Base-by-base conservation (phyloP, 2,888 invertebrate species). In the Sinhomidia bicolor region DNA sequence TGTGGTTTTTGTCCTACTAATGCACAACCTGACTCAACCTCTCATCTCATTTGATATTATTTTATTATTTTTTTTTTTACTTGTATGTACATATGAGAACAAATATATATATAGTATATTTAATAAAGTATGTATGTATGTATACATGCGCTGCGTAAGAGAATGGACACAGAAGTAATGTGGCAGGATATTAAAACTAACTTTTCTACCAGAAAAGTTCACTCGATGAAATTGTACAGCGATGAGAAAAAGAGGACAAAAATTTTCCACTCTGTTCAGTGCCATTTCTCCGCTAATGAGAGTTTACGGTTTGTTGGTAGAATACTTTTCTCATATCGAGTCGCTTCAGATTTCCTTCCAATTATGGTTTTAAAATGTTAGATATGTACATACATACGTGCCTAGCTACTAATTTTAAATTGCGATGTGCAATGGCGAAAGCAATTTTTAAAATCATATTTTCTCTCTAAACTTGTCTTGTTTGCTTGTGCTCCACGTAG, bases 221-320 rank as follows among this genome's bases (percentile, higher is more conserved):
- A 44, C 14, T 47, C 23, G 44, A 9, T 29, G 17, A 44, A 44
- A 3, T 44, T 44, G 1, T 20, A 9, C 10, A 29, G 29, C n/a
- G n/a, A n/a, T n/a, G 65, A 29, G 12, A 4, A 47, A 71, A 47
- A 74, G 7, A 2, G 26, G 74, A 12, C 7, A 9, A 29, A 44
- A 74, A 74, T 44, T 74, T 74, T 26, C 26, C 17, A 4, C 23
- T 74, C 36, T 36, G 65, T 74, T 74, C 44, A 74, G 74, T 44
- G 12, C 74, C 74, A 74, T 74, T 74, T 47, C 23, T 74, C 10
- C 47, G 74, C 74, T 74, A 74, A 74, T 74, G 74, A 74, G 74
- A 47, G 44, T 74, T 44, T 74, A 74, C 12, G 44, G 74, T 44
- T 74, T 20, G 7, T 10, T 44, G 14, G 23, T 1, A 14, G 29